Evolutionary conservation across 2,888 invertebrate species (phyloP).

Genomic region (Cerastis leucographa): DNA sequence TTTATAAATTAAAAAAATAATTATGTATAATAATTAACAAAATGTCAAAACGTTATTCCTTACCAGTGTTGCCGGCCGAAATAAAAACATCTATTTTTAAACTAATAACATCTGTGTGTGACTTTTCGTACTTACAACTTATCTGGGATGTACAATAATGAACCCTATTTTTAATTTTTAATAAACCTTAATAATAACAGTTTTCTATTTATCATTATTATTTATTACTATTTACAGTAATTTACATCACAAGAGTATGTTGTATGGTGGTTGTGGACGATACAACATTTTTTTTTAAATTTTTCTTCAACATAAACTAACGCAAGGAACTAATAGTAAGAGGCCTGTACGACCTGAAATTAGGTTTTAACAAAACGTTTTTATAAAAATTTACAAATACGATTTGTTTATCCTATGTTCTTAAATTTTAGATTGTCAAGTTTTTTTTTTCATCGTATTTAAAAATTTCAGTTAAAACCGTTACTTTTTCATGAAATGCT

Average conservation of each 20-base stretch:
- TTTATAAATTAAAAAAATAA: constrained; percentile 85
- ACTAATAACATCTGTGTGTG: constrained; percentile 69
- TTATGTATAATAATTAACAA: constrained; percentile 81
- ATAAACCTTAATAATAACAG: constrained; percentile 82
- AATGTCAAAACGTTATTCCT: constrained; percentile 80
- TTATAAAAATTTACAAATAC: constrained; percentile 33
- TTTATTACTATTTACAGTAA: constrained; percentile 87
- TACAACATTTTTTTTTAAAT: constrained; percentile 70
- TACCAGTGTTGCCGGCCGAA: constrained; percentile 75
- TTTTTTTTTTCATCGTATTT: constrained; percentile 15
- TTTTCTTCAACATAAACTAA: constrained; percentile 65
- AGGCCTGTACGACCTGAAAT: constrained; percentile 48
- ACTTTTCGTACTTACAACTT: constrained; percentile 85
- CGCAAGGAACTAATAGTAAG: constrained; percentile 77
- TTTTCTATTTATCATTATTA: constrained; percentile 76
- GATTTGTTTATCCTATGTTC: background rate
- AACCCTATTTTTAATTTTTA: constrained; percentile 75
- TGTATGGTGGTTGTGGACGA: constrained; percentile 77
- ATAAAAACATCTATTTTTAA: constrained; percentile 63
- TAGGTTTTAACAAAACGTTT: constrained; percentile 22
- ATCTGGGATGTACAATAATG: constrained; percentile 74
- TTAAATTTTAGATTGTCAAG: background rate
- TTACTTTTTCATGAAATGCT: constrained; percentile 61
- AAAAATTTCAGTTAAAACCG: constrained; percentile 33
- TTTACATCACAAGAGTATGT: constrained; percentile 88